Evolutionary conservation across 2,888 invertebrate species (phyloP), one percentile per base, ranked within the genome.

Genomic region (Tenodera sinensis): DNA sequence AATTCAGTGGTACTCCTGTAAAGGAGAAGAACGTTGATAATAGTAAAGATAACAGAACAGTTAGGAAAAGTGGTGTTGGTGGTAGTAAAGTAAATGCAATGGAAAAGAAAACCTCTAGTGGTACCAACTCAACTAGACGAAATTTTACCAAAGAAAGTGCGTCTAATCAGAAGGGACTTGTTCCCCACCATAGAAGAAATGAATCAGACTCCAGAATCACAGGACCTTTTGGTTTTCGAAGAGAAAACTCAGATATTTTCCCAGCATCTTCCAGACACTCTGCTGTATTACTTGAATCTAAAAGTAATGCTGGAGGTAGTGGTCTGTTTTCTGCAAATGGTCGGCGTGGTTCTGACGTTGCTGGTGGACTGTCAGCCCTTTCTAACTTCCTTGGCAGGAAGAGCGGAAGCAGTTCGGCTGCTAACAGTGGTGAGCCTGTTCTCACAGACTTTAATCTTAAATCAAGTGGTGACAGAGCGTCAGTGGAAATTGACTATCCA

Each of bases 191-290:
- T 92, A 95, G 97, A 91, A 95, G 97, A 90, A 96, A 96, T 93
- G 97, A 97, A 91, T 95, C 96, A 90, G 97, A 97, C 92, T 94
- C 95, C 25, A 96, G 95, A 93, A 94, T 97, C 91, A 95, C 95
- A 86, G 96, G 95, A 92, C 95, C 96, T 90, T 96, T 96, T 91
- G 95, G 97, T 91, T 97, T 97, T 93, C 95, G 97, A 90, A 95
- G 97, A 91, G 97, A 97, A 93, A 97, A 97, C 93, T 97, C 97
- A 0, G 97, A 97, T 93, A 96, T 97, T 92, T 97, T 97, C 92
- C 97, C 97, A 15, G 93, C 96, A 89, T 95, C 96, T 91, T 94
- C 95, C 27, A 94, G 97, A 86, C 97, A 97, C 93, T 97, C 97
- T 84, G 97, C 97, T 28, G 95, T 95, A 92, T 94, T 95, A 91